Evolutionary conservation across 1,140 invertebrate species (phyloP).

Genomic region (Augochlora pura): DNA sequence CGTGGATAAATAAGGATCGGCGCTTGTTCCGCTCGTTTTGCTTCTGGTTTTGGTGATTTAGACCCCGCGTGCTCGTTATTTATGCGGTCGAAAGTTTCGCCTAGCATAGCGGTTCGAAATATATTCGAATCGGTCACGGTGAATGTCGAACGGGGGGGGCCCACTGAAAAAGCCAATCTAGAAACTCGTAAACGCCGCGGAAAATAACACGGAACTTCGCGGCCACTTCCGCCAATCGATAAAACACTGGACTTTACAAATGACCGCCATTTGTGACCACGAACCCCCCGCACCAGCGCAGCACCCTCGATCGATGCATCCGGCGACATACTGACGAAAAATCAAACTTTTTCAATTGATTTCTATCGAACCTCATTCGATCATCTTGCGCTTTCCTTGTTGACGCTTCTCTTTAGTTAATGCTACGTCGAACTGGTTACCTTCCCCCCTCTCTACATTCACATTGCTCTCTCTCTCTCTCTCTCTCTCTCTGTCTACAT

Average conservation of each 20-base stretch:
- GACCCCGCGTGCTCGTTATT: not conserved
- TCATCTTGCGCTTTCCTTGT: too few species aligned
- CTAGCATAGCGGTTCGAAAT: not conserved
- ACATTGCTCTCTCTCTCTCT: too few species aligned
- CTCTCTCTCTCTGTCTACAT: too few species aligned
- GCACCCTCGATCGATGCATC: not conserved
- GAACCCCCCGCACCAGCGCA: not conserved
- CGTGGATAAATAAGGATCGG: not conserved
- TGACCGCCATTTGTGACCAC: not conserved
- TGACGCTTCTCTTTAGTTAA: too few species aligned
- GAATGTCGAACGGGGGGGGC: not conserved
- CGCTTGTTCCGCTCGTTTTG: not conserved
- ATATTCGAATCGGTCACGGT: not conserved
- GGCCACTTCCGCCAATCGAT: not conserved
- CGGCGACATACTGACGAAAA: not conserved
- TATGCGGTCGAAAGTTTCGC: conserved; percentile 1
- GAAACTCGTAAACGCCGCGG: not conserved
- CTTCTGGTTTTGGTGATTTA: not conserved
- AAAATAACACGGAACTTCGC: not conserved
- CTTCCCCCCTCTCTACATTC: too few species aligned
- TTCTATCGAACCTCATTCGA: too few species aligned
- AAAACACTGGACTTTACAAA: not conserved
- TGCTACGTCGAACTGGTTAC: too few species aligned
- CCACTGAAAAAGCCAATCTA: not conserved
- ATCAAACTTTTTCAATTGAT: not conserved